Conservation (phyloP, 2,888 invertebrate genomes). For the Catonia carolina region DNA sequence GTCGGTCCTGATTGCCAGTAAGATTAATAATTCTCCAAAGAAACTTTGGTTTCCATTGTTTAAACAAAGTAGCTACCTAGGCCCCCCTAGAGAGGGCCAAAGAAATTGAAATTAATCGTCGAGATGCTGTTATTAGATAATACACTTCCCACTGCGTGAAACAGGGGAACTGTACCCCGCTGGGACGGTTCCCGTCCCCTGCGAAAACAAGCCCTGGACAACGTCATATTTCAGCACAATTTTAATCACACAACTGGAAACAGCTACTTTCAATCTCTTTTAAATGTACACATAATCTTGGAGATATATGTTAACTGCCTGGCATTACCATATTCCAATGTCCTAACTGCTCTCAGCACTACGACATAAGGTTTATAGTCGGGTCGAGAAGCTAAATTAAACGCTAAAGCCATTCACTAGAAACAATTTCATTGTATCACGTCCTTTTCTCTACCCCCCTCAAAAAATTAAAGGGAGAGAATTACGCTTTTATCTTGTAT, state of each 20-base stretch:
- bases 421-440: no score
- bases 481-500: no score
- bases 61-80: slow-evolving; percentile 25
- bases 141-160: slow-evolving; percentile 16
- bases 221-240: slow-evolving; percentile 18
- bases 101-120: slow-evolving; percentile 26
- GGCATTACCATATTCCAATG: no score
- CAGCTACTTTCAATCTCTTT: no score
- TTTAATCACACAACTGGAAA: slow-evolving; percentile 6
- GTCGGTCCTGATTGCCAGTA: slow-evolving; percentile 1
- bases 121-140: slow-evolving; percentile 26
- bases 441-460: no score
- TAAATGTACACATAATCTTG: no score
- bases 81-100: slow-evolving; percentile 20
- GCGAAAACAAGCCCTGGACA: slow-evolving; percentile 15
- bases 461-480: no score
- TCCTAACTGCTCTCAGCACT: no score
- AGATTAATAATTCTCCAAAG: slow-evolving; percentile 4
- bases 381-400: no score
- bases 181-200: slow-evolving; percentile 8
- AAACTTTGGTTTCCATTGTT: slow-evolving; percentile 18
- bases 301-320: no score
- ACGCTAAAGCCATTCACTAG: no score
- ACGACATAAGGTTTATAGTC: no score
- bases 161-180: slow-evolving; percentile 11